These are phyloP conservation scores for Aphis gossypii DNA, from an alignment of 1,140 invertebrate species.

Conservation along the genomic window DNA sequence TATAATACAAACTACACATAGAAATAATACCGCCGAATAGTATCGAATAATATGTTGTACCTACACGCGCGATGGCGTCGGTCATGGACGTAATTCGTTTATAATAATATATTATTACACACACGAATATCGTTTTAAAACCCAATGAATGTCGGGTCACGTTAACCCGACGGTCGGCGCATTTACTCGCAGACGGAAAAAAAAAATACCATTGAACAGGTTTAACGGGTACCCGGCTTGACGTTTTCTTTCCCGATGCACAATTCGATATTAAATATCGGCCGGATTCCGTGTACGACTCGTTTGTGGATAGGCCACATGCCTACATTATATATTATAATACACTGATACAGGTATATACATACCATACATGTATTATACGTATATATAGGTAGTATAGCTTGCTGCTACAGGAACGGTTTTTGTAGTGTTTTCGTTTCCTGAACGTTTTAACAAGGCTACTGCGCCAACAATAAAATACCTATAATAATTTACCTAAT, in stretches of 20 bases:
- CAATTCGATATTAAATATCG: neutral
- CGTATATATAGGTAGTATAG: neutral
- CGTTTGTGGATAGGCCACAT: constrained; percentile 24
- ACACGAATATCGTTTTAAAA: neutral
- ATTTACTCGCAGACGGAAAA: neutral
- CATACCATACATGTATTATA: neutral
- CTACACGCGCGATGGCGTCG: constrained; percentile 24
- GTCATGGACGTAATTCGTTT: constrained; percentile 28
- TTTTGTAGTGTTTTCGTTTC: neutral
- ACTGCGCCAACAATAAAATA: neutral
- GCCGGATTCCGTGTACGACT: constrained; percentile 28
- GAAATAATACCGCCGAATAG: neutral
- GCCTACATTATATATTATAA: neutral
- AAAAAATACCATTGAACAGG: constrained; percentile 51
- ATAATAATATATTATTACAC: constrained; percentile 1
- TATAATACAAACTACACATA: neutral
- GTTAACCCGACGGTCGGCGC: neutral
- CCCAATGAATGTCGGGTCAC: constrained; percentile 14
- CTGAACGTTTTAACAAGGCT: neutral
- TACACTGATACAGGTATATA: neutral
- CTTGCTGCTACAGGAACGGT: neutral
- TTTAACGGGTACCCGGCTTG: constrained; percentile 32
- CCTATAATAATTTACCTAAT: neutral
- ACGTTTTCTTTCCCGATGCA: neutral
- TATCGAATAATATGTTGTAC: neutral